A percentile compares a stretch with the other conserved stretches of the same genome.
Evolutionary conservation across 2,113 vertebrate genomes (phyloP).

Genomic region (Calypte anna): DNA sequence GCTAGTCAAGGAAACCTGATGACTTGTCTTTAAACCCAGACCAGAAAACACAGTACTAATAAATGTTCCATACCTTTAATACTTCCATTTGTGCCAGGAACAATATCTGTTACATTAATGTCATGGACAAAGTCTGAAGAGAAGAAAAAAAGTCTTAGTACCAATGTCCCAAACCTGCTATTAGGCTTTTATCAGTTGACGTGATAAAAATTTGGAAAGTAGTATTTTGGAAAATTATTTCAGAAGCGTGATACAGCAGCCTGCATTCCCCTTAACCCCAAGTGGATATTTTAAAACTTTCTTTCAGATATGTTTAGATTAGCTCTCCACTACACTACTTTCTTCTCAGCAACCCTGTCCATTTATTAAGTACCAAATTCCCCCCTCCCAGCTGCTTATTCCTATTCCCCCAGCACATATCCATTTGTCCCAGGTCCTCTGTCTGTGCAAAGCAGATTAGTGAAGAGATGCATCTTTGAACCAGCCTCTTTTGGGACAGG

Average conservation of each 20-base stretch:
- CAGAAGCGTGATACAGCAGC: background rate
- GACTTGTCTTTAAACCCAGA: background rate
- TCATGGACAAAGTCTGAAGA: constrained; percentile 87
- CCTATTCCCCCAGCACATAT: background rate
- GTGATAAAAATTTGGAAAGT: background rate
- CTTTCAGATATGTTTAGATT: background rate
- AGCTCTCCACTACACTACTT: background rate
- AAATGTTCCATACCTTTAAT: constrained; percentile 81
- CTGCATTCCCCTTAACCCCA: background rate
- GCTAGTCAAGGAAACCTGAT: background rate
- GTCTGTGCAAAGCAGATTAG: background rate
- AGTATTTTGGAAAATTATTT: background rate
- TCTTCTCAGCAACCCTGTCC: background rate
- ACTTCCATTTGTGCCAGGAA: constrained; percentile 88
- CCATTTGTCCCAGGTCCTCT: accelerated
- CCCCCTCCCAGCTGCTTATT: background rate
- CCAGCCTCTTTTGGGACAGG: background rate
- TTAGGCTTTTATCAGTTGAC: background rate
- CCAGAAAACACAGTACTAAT: background rate
- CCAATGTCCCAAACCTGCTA: background rate
- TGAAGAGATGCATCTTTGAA: background rate
- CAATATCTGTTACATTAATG: constrained; percentile 84
- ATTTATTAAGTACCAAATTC: background rate
- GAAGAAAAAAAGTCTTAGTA: background rate
- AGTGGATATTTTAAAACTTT: background rate